Base-by-base conservation (phyloP, 2,113 vertebrate species). In the Lepus europaeus region DNA sequence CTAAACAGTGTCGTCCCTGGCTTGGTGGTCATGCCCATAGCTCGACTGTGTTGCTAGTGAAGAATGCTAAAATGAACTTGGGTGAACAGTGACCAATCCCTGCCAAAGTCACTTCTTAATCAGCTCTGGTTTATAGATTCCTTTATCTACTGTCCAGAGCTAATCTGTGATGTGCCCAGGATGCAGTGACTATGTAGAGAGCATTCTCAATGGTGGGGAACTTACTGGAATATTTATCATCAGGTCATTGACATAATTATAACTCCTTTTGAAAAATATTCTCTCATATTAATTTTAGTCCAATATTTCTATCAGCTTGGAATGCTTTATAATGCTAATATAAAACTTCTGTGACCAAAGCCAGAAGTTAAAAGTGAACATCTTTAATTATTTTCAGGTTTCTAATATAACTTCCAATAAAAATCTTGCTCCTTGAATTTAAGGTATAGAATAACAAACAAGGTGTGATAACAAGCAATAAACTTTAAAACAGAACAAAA, bases 181-280 rank as follows among this genome's bases (percentile, higher is more conserved):
- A n/a, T 59, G 39, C n/a, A 88, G 20, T 11, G 68, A 74, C 27
- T 91, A 19, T 70, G 9, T 29, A 39, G 5, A 76, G 76, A 95
- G 66, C 17, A 82, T 23, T 92, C n/a, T 78, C 83, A 79, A 69
- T 11, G 5, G 66, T 78, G 6, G 6, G 81, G 61, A 86, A 82
- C 80, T 92, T 49, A 17, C 56, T 82, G 20, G 29, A 91, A 74
- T 6, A 53, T 83, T 74, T 95, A 88, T 82, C 45, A 79, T 61
- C 56, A 86, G 19, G 14, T 45, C 72, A 78, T 64, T 92, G 82
- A 89, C 31, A 87, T 45, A 87, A 92, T 63, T 69, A 79, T 51
- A 96, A 92, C 85, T 51, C 4, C 39, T 96, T 95, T 92, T 87
- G 49, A 95, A 95, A 94, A 97, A 59, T 88, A 95, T 86, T 19